phyloP scores from a whole-genome alignment of 1,140 invertebrate species.

The Acromyrmex echinatior region DNA sequence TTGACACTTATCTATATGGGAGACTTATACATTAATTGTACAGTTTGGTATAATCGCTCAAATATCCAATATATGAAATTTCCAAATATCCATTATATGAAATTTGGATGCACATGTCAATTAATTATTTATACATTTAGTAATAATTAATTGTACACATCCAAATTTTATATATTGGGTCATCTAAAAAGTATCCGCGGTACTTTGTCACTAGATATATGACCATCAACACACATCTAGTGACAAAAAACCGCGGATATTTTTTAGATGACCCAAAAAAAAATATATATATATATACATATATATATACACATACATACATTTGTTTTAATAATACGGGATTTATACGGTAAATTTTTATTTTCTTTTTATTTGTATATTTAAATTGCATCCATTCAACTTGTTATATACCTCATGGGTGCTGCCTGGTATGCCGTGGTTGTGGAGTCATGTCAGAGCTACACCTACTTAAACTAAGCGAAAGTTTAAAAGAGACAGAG shows the following conservation, averaged over 20 bases:
- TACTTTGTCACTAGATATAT: too few species aligned
- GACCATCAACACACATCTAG: too few species aligned
- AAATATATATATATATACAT: too few species aligned
- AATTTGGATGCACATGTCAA: background rate
- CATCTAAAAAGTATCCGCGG: too few species aligned
- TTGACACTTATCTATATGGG: background rate
- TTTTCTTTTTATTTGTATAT: conserved; percentile 39
- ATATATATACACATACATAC: too few species aligned
- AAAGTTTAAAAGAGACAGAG: conserved; percentile 65
- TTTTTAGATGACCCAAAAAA: too few species aligned
- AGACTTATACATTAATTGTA: conserved; percentile 11
- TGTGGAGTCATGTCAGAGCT: conserved; percentile 65
- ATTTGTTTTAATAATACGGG: background rate
- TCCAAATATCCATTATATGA: background rate
- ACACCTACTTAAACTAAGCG: conserved; percentile 62
- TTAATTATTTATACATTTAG: conserved; percentile 26
- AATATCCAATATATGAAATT: conserved; percentile 10
- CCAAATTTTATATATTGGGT: background rate
- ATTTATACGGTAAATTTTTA: background rate
- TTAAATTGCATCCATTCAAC: conserved; percentile 29
- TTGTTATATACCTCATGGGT: conserved; percentile 77
- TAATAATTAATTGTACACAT: conserved; percentile 8
- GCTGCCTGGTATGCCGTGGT: conserved; percentile 82
- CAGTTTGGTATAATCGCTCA: background rate
- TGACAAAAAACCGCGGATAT: too few species aligned